A percentile compares a stretch with the other conserved stretches of the same genome.
Conservation (phyloP, 2,113 vertebrate genomes). For the Tinamus guttatus region DNA sequence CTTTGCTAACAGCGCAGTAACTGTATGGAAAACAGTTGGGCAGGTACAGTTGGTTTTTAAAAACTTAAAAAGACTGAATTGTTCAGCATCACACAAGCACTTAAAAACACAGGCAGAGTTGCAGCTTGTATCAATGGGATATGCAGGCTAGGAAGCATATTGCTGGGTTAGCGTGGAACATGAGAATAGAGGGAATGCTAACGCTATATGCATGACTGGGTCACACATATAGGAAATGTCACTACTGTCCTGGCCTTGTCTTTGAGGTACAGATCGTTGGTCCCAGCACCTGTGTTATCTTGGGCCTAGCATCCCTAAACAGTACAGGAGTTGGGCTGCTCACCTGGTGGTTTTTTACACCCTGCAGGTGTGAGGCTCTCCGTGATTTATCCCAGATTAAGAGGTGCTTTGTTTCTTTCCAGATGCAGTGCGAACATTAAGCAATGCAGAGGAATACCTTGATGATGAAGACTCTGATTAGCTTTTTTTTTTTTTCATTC, state of each 20-base stretch:
- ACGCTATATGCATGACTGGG: too few relatives aligned
- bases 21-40: not conserved
- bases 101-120: not conserved
- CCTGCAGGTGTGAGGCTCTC: not conserved
- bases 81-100: not conserved
- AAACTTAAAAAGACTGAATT: not conserved
- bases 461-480: conserved; percentile 98
- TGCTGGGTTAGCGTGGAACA: not conserved
- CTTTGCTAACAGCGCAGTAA: not conserved
- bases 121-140: not conserved
- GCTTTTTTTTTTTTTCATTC: conserved; percentile 33
- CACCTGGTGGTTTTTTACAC: not conserved
- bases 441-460: conserved; percentile 95
- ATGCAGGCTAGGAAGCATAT: not conserved
- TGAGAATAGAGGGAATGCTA: not conserved
- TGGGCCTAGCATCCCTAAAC: not conserved
- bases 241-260: not conserved
- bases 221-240: fast-evolving
- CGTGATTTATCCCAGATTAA: not conserved
- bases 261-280: not conserved
- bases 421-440: conserved; percentile 86
- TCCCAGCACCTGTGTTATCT: not conserved
- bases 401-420: conserved; percentile 24
- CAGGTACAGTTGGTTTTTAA: not conserved
- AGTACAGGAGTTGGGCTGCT: not conserved